Conservation (phyloP, 2,113 vertebrate species). For the Megalops atlanticus region DNA sequence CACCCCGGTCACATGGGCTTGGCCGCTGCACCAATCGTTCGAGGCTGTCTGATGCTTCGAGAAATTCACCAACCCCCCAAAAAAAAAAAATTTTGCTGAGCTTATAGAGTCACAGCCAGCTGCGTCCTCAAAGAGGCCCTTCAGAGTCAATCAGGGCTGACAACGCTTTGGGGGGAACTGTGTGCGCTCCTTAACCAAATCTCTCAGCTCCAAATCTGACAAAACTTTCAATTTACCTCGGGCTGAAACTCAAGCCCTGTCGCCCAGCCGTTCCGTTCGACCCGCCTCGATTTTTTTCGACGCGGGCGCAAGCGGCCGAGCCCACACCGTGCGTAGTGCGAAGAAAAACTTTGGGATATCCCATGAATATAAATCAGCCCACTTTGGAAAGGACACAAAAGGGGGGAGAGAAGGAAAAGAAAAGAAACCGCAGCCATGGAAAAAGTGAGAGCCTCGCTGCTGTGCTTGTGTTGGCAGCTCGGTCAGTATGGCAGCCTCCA, state of each 20-base stretch:
- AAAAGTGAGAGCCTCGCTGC: background rate
- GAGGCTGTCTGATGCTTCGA: background rate
- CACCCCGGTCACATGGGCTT: background rate
- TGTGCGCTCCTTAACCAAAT: background rate
- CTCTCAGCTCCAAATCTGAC: background rate
- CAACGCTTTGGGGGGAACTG: background rate
- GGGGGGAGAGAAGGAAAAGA: background rate
- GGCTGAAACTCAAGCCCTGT: background rate
- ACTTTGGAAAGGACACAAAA: background rate
- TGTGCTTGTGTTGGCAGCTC: background rate
- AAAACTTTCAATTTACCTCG: background rate
- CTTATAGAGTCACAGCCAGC: background rate
- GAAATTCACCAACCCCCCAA: background rate
- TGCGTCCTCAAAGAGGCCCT: background rate
- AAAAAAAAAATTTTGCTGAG: background rate
- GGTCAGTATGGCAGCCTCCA: constrained; percentile 7
- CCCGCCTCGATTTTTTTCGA: background rate
- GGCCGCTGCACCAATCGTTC: background rate
- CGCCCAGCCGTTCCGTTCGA: background rate
- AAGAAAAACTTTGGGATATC: constrained; percentile 8
- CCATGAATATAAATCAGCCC: background rate
- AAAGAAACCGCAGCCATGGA: background rate
- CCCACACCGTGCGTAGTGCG: background rate
- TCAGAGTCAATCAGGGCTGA: background rate
- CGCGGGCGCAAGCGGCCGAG: background rate